Conservation (phyloP, 2,888 invertebrate species). For the Andrena trimmerana region DNA sequence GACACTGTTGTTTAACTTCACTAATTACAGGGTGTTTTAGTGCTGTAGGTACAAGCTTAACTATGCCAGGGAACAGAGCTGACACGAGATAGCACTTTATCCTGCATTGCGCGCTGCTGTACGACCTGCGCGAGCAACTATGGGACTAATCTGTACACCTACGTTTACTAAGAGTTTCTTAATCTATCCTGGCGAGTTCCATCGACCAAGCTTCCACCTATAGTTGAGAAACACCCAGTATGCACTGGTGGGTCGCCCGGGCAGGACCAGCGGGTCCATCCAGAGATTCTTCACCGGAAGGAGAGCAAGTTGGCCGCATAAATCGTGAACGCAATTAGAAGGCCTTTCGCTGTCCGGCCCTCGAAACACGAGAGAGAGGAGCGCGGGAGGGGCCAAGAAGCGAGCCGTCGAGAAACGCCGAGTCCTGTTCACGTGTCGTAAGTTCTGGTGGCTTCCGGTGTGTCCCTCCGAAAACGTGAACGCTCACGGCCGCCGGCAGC, state of each 20-base stretch:
- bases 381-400: slow-evolving; percentile 14
- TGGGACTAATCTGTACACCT: not conserved
- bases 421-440: slow-evolving; percentile 77
- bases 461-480: slow-evolving; percentile 64
- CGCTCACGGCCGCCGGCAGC: slow-evolving; percentile 73
- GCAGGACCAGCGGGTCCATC: not conserved
- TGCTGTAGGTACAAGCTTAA: no score
- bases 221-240: not conserved
- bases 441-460: slow-evolving; percentile 76
- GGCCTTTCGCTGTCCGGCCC: slow-evolving; percentile 26
- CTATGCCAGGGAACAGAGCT: no score
- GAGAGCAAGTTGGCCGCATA: slow-evolving; percentile 38
- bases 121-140: no score
- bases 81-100: no score
- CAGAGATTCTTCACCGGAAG: slow-evolving; percentile 25
- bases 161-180: not conserved
- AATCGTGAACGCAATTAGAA: slow-evolving; percentile 50
- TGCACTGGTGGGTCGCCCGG: not conserved
- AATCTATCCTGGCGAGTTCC: not conserved
- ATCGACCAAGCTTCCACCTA: not conserved
- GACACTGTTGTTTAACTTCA: no score
- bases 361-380: slow-evolving; percentile 37
- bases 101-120: no score
- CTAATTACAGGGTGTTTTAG: no score
- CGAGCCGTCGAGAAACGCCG: slow-evolving; percentile 1